Base-by-base conservation (phyloP, 2,888 invertebrate species). In the Megastigmus dorsalis region DNA sequence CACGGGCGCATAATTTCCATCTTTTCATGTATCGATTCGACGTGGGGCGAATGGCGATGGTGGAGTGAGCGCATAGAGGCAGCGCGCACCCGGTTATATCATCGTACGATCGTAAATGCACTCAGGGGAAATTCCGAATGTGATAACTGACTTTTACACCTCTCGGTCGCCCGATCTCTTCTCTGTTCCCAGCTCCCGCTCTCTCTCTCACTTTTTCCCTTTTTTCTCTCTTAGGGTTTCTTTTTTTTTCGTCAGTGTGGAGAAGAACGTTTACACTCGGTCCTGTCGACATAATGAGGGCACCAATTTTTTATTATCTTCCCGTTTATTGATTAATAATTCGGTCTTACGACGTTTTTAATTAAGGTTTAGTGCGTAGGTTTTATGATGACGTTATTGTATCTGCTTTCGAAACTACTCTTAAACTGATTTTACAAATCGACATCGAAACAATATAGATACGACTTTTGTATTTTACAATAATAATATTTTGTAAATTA, bases 61-160 rank as follows among this genome's bases (percentile, higher is more conserved):
- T 33, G 57, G 33, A 15, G n/a, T n/a, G n/a, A n/a, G 54, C 13
- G 36, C 13, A 9, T 9, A 10, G 18, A 23, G 45, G 33, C 23
- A 50, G 15, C 30, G 18, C 6, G 65, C 9, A 1, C n/a, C n/a
- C 9, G 23, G 57, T 36, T 13, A 23, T 23, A 48, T 6, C 23
- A n/a, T 57, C 28, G 3, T 38, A 38, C 36, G 50, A 50, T 59
- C 68, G 50, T 69, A 69, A 69, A 69, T 59, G 59, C 30, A 69
- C 68, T 69, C 59, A 3, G n/a, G 59, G 68, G 68, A 69, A 69
- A 69, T 69, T 69, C 20, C 59, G 68, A 28, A 26, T 59, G 50
- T 59, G 38, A 48, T 59, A 59, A 59, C 68, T 50, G 59, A 69
- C 59, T 69, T 69, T 69, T 59, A 59, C 50, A 59, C 28, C 59